Conservation (phyloP, 2,113 vertebrate species). For the Oreamnos americanus region DNA sequence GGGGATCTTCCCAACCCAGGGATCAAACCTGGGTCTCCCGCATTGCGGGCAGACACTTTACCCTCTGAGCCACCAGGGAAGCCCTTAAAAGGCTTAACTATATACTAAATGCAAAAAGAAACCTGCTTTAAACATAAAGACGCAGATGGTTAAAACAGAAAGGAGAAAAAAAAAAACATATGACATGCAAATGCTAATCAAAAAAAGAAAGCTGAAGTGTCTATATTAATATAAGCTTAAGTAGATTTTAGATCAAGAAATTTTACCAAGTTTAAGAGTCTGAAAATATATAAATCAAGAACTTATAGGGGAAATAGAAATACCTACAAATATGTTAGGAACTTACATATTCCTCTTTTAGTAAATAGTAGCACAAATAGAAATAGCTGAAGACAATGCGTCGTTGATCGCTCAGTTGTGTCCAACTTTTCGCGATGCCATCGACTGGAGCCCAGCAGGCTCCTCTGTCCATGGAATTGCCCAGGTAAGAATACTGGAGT, state of each 20-base stretch:
- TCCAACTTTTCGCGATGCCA: background rate
- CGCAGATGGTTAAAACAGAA: background rate
- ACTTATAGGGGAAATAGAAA: background rate
- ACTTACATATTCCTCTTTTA: background rate
- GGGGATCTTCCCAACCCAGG: background rate
- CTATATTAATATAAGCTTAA: background rate
- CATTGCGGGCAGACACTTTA: background rate
- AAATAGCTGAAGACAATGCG: background rate
- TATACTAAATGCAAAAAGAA: background rate
- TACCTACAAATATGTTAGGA: background rate
- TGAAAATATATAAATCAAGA: background rate
- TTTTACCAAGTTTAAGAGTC: background rate
- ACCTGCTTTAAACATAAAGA: conserved; percentile 5
- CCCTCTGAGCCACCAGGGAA: background rate
- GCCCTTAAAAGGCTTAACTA: background rate
- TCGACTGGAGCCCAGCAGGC: background rate
- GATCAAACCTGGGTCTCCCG: rapidly evolving
- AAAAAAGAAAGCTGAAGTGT: background rate
- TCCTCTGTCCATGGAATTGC: background rate
- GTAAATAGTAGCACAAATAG: background rate
- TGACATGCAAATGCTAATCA: background rate
- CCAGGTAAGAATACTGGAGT: background rate
- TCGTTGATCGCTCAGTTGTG: background rate
- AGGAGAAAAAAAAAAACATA: background rate
- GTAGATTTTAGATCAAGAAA: background rate